Evolutionary conservation across 2,888 invertebrate genomes (phyloP).

Genomic region (Aproaerema taeniolella): DNA sequence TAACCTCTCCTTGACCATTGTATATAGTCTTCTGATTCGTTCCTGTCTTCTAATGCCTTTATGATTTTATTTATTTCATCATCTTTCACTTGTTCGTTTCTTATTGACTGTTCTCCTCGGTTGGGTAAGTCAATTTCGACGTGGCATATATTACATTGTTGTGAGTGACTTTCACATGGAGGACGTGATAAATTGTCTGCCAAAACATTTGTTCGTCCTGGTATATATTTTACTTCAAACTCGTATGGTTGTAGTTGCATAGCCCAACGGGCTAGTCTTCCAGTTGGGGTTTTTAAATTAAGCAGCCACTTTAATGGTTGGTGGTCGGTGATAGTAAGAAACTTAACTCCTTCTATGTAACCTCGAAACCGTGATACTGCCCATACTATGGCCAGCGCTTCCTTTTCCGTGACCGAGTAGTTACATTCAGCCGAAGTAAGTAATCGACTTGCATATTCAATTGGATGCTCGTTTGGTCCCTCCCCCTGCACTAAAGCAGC

Average conservation of each 20-base stretch:
- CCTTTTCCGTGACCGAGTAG: slow-evolving; percentile 12
- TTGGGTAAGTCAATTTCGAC: neutral
- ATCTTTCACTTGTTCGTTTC: neutral
- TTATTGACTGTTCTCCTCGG: neutral
- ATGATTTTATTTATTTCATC: neutral
- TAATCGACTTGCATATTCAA: too few species aligned
- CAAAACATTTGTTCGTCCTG: slow-evolving; percentile 12
- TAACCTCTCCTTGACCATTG: neutral
- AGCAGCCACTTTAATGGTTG: too few species aligned
- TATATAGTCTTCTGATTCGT: neutral
- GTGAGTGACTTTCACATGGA: neutral
- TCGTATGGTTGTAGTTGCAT: slow-evolving; percentile 10
- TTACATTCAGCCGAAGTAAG: slow-evolving; percentile 13
- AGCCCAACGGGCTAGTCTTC: slow-evolving; percentile 14
- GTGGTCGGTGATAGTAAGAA: slow-evolving; percentile 1
- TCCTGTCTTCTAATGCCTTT: neutral
- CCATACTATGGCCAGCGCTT: slow-evolving; percentile 13
- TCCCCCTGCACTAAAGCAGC: too few species aligned
- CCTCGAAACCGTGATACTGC: slow-evolving; percentile 8
- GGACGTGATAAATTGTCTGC: slow-evolving; percentile 6
- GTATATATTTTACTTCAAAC: slow-evolving; percentile 6
- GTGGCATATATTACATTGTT: neutral
- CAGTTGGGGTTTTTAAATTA: slow-evolving; percentile 3
- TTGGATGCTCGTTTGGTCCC: too few species aligned
- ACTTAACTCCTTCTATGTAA: slow-evolving; percentile 1